Conservation (phyloP, 1,140 invertebrate genomes). For the Coptotermes formosanus region DNA sequence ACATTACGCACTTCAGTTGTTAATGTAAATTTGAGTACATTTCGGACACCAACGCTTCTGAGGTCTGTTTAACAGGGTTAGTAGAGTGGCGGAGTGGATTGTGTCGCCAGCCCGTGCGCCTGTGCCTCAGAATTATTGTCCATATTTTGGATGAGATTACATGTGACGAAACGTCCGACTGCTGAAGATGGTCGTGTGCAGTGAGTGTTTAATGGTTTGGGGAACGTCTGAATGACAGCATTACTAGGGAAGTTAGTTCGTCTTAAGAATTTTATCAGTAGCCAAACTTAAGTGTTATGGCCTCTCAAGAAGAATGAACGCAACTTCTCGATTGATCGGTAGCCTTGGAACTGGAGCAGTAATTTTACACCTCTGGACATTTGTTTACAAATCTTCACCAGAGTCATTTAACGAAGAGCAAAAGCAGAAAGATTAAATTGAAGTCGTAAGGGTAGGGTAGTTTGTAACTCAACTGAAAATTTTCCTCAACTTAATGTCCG, state of each 20-base stretch:
- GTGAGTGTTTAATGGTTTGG: background rate
- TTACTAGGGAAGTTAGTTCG: background rate
- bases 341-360: too few relatives aligned
- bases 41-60: background rate
- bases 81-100: background rate
- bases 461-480: too few relatives aligned
- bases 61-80: background rate
- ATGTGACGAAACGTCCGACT: background rate
- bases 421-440: too few relatives aligned
- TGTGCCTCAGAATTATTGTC: background rate
- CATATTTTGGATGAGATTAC: background rate
- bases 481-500: too few relatives aligned
- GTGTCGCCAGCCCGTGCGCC: background rate
- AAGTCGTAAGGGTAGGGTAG: too few relatives aligned
- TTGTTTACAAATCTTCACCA: too few relatives aligned
- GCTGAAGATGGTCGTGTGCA: background rate
- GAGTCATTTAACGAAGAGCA: too few relatives aligned
- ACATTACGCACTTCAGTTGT: background rate
- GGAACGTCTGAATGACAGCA: background rate
- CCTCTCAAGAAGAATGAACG: too few relatives aligned
- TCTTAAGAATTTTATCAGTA: too few relatives aligned
- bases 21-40: background rate
- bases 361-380: too few relatives aligned
- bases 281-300: too few relatives aligned
- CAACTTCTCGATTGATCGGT: too few relatives aligned